Evolutionary conservation across 2,888 invertebrate species (phyloP), one percentile per base, ranked within the genome.

Genomic region (Eudasyphora cyanicolor): DNA sequence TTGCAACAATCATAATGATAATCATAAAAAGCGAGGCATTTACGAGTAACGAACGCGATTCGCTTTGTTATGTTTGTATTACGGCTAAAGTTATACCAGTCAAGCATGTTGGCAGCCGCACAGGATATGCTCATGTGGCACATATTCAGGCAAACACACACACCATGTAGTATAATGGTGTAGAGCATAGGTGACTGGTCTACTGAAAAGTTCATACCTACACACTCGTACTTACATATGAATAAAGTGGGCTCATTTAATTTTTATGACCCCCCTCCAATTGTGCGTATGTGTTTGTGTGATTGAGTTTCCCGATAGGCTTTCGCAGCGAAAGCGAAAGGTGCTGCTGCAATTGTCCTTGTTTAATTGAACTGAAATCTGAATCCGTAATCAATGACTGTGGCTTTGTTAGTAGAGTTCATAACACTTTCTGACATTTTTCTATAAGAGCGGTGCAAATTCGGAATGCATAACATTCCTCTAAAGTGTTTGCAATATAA

Each of bases 1-100:
- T 67, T 21, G 35, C 21, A 51, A 35, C 35, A 73, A 73, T 51
- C 64, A 64, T 38, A 64, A 77, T 71, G 45, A 70, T 62, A 57
- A 69, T 42, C 35, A 57, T 76, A 38, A 42, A 42, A 57, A 57
- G 57, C 57, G 57, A 24, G 27, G 24, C 57, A 57, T 57, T 57
- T 57, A 27, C 57, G 57, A 57, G 57, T 14, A 45, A 45, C n/a
- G n/a, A n/a, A n/a, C n/a, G n/a, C n/a, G n/a, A n/a, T n/a, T n/a
- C n/a, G 45, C 45, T 49, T 4, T 45, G 17, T 51, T 57, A 17
- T 51, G 21, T 51, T 67, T 51, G 49, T 38, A 38, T 32, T 57
- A 51, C 17, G 70, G 2, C 27, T n/a, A 42, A n/a, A 45, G 10
- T 35, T 64, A 64, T 64, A 10, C 12, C 35, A 64, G 57, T 57